Evolutionary conservation across 2,113 vertebrate genomes (phyloP).

Genomic region (Ranitomeya variabilis): DNA sequence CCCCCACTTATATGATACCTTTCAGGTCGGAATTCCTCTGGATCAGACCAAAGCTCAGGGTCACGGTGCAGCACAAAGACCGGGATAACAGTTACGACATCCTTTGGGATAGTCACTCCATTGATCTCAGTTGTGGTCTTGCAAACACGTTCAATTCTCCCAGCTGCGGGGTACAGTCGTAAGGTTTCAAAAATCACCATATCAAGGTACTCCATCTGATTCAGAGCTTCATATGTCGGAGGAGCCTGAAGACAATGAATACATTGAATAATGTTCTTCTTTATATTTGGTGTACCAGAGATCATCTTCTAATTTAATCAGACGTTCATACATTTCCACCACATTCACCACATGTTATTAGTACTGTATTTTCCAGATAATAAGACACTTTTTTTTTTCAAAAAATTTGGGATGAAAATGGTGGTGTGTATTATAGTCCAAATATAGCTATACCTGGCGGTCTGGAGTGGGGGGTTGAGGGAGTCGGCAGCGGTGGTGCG

Average conservation of each 20-base stretch:
- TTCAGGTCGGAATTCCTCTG: constrained; percentile 82
- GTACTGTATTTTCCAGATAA: no score
- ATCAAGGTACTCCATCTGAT: constrained; percentile 82
- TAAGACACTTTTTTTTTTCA: no score
- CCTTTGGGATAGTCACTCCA: constrained; percentile 80
- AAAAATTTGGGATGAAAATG: no score
- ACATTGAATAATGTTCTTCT: not conserved
- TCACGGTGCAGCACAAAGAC: constrained; percentile 65
- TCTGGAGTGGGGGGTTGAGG: no score
- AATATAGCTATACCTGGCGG: no score
- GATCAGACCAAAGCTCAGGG: constrained; percentile 75
- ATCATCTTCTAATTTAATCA: not conserved
- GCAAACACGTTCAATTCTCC: constrained; percentile 75
- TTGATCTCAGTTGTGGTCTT: constrained; percentile 77
- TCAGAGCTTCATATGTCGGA: constrained; percentile 71
- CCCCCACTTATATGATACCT: constrained; percentile 69
- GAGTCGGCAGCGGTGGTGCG: no score
- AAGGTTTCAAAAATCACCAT: constrained; percentile 75
- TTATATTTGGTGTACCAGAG: not conserved
- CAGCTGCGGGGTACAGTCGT: constrained; percentile 71
- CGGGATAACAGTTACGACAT: constrained; percentile 68
- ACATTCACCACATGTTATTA: no score
- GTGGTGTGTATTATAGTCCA: no score
- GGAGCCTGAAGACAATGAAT: constrained; percentile 59
- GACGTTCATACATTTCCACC: not conserved